Evolutionary conservation across 2,797 vertebrate genomes (phyloP), one percentile per base, ranked within the genome.

Genomic region (Coracias cyanogaster): DNA sequence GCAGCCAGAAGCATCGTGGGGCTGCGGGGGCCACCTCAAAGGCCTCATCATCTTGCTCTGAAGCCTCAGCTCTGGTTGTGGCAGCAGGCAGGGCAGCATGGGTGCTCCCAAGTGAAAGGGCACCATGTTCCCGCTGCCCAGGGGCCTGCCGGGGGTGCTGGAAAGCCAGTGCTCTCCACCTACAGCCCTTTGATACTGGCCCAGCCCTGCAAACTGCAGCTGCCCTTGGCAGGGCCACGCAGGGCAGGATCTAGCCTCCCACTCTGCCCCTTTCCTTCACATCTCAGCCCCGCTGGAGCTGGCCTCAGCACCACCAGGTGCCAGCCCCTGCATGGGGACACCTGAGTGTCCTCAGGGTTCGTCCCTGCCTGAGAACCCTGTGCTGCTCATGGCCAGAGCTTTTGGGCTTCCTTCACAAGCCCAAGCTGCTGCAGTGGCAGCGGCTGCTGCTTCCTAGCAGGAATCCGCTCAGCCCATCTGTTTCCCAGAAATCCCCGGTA

Each of bases 1-100:
- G 15, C 0, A 1, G 69, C 33, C 43, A 12, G 45, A 51, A 84
- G 84, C 62, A 22, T 52, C 2, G 7, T 2, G 8, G 83, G 52
- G 35, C 83, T 79, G 91, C 48, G 77, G 90, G 76, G 94, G 88
- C 87, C 0, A 69, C 69, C 61, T 95, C 91, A 96, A 95, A 93
- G 93, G 73, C 33, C 12, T 65, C 0, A 43, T 94, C 91, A 91
- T 91, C 52, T 79, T 0, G 3, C 64, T 82, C 46, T 93, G 93
- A 94, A 94, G 80, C 74, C 74, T 71, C 0, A 9, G 41, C 94
- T 90, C 84, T 94, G 93, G 91, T 86, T 0, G 1, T 2, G 1
- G 76, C 4, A 0, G 3, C 57, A 3, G 72, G 51, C 4, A 12
- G 62, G 52, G 70, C 81, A 86, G 90, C 77, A 79, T 95, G 95